Percentiles rank a stretch among this genome's conserved stretches.
These are phyloP conservation scores for Eremobia ochroleuca DNA, from an alignment of 2,888 invertebrate species.

Conservation along the genomic window DNA sequence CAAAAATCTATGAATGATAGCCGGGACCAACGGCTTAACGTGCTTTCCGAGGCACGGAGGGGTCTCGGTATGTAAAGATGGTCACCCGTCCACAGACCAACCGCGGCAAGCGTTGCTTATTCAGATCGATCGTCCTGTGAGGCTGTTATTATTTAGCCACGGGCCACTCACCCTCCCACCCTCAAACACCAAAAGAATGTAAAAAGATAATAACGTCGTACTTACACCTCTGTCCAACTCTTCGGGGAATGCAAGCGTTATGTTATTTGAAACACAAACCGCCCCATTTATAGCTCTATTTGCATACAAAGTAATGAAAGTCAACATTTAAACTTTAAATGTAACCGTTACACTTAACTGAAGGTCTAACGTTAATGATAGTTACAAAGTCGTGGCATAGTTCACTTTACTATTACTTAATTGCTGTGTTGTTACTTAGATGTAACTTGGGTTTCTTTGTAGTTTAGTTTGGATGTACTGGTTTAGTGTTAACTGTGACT, in stretches of 20 bases:
- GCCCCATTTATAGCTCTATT: slow-evolving; percentile 37
- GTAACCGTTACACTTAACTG: slow-evolving; percentile 62
- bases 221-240: neutral
- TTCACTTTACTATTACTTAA: slow-evolving; percentile 65
- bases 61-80: no score
- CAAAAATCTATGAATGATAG: no score
- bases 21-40: no score
- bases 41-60: no score
- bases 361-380: slow-evolving; percentile 53
- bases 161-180: no score
- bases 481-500: slow-evolving; percentile 25
- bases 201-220: neutral
- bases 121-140: no score
- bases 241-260: neutral
- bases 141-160: no score
- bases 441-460: slow-evolving; percentile 52
- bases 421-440: slow-evolving; percentile 52
- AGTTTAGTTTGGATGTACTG: slow-evolving; percentile 5
- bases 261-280: slow-evolving; percentile 17
- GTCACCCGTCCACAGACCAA: no score
- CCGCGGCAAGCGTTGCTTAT: no score
- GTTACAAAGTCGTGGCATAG: slow-evolving; percentile 54
- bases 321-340: slow-evolving; percentile 61
- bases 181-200: neutral
- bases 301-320: slow-evolving; percentile 51